Evolutionary conservation across 2,888 invertebrate species (phyloP).

Genomic region (Pammene aurita): DNA sequence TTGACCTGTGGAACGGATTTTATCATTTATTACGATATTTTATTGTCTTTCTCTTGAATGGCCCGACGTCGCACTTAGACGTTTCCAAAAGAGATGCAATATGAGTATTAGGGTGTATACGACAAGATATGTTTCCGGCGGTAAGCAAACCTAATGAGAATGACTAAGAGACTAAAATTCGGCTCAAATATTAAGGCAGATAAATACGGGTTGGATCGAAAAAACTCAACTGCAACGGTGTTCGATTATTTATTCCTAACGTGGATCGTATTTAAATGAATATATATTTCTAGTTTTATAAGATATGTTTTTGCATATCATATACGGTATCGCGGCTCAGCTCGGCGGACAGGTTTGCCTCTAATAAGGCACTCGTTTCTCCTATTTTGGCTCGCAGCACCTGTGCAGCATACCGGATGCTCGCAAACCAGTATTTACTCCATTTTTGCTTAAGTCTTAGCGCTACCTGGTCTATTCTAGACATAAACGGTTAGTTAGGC

Average conservation of each 20-base stretch:
- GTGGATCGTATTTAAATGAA: slow-evolving; percentile 3
- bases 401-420: slow-evolving; percentile 33
- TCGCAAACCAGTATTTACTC: slow-evolving; percentile 31
- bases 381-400: slow-evolving; percentile 37
- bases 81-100: not conserved
- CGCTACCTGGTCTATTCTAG: slow-evolving; percentile 8
- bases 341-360: slow-evolving; percentile 22
- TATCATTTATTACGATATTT: slow-evolving; percentile 20
- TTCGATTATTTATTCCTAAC: not conserved
- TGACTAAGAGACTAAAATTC: no score
- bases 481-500: slow-evolving; percentile 21
- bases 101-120: not conserved
- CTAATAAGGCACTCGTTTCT: slow-evolving; percentile 35
- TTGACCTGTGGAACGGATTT: slow-evolving; percentile 31
- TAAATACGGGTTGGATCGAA: not conserved
- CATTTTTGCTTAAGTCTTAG: slow-evolving; percentile 28
- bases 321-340: slow-evolving; percentile 26
- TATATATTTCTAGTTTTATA: slow-evolving; percentile 18
- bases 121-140: not conserved
- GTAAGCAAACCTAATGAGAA: not conserved
- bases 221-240: not conserved
- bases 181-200: not conserved
- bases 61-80: not conserved
- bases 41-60: not conserved
- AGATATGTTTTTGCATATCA: slow-evolving; percentile 19